Evolutionary conservation across 2,113 vertebrate species (phyloP).

Genomic region (Lontra canadensis): DNA sequence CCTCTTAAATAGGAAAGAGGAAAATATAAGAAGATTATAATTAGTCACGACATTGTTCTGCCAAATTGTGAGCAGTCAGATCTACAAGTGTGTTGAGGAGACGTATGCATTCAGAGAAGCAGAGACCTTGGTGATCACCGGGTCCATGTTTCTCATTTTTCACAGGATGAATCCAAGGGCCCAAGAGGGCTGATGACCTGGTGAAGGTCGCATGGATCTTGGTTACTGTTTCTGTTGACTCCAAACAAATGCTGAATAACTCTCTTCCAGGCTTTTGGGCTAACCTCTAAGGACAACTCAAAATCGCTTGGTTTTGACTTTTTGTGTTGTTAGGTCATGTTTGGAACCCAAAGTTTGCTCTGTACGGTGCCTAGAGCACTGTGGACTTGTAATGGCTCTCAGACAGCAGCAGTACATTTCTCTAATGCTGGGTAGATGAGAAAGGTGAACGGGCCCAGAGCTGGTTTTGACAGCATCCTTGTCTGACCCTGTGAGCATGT

Average conservation of each 20-base stretch:
- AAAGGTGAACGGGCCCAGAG: not conserved
- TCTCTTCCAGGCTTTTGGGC: not conserved
- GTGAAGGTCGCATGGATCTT: not conserved
- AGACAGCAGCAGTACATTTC: not conserved
- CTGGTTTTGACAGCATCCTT: not conserved
- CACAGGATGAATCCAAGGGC: not conserved
- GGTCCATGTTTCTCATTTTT: not conserved
- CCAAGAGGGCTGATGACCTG: not conserved
- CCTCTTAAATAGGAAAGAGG: not conserved
- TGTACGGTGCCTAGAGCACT: not conserved
- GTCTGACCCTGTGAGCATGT: not conserved
- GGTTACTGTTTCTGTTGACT: not conserved
- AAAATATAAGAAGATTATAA: not conserved
- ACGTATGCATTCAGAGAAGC: not conserved
- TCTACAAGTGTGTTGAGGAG: not conserved
- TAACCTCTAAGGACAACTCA: not conserved
- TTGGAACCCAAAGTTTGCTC: not conserved
- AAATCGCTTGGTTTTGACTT: constrained; percentile 14
- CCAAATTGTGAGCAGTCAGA: not conserved
- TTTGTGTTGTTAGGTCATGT: not conserved
- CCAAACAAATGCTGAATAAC: not conserved
- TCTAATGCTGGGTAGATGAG: not conserved
- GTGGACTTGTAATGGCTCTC: not conserved
- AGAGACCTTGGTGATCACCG: not conserved
- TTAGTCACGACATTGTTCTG: not conserved